A percentile compares a stretch with the other conserved stretches of the same genome.
phyloP scores from a whole-genome alignment of 2,888 invertebrate genomes.

The Petrophora chlorosata region DNA sequence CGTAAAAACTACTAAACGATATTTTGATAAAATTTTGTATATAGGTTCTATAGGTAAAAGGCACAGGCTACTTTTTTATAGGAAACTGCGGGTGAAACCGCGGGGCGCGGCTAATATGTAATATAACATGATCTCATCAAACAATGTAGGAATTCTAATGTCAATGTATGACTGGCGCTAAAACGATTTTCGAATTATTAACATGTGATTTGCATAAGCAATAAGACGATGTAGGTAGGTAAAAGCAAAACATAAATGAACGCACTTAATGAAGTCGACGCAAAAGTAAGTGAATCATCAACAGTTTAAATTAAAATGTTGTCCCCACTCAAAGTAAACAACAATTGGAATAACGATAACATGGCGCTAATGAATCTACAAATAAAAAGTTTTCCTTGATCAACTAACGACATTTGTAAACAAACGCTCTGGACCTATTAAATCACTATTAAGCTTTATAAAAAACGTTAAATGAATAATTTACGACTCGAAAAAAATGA shows the following conservation, averaged over 20 bases:
- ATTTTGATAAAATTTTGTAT: too few species aligned
- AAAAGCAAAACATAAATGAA: too few species aligned
- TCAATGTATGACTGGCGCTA: not conserved
- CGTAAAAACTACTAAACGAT: too few species aligned
- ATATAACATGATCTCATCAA: not conserved
- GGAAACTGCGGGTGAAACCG: too few species aligned
- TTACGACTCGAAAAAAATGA: slow-evolving; percentile 35
- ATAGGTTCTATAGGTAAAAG: too few species aligned
- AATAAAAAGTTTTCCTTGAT: slow-evolving; percentile 19
- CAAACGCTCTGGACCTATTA: slow-evolving; percentile 22
- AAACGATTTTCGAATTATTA: not conserved
- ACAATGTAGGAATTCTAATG: not conserved
- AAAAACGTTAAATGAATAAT: slow-evolving; percentile 18
- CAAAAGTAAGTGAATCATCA: too few species aligned
- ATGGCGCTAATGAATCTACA: slow-evolving; percentile 15
- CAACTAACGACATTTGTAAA: slow-evolving; percentile 18
- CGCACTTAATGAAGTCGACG: too few species aligned
- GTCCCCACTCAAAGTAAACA: not conserved
- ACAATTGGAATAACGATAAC: slow-evolving; percentile 9
- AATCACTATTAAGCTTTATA: slow-evolving; percentile 25
- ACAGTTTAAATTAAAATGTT: not conserved
- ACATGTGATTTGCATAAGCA: not conserved
- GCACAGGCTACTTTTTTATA: too few species aligned
- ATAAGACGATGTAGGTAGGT: too few species aligned
- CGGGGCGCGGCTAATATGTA: too few species aligned